Evolutionary conservation across 2,113 vertebrate species (phyloP).

Genomic region (Pelecanus crispus): DNA sequence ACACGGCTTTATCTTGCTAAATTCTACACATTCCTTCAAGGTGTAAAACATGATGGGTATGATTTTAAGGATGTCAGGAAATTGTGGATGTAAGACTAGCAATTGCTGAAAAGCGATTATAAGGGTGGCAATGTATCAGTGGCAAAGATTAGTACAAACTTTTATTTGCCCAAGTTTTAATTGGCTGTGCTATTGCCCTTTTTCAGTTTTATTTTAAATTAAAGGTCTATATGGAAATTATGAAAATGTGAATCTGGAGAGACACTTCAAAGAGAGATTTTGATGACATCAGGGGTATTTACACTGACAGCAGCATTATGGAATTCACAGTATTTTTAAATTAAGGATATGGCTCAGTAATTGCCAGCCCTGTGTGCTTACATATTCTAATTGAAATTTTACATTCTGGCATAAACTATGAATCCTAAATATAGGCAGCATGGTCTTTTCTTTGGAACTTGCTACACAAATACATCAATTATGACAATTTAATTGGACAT

Average conservation of each 20-base stretch:
- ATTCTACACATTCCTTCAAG: background rate
- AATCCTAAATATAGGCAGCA: background rate
- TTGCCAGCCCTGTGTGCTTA: conserved; percentile 2
- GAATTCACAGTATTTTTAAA: conserved; percentile 26
- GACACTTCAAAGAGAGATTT: background rate
- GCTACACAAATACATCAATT: conserved; percentile 14
- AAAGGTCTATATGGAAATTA: background rate
- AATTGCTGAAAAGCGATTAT: background rate
- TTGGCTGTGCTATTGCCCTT: background rate
- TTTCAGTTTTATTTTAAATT: background rate
- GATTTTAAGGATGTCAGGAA: background rate
- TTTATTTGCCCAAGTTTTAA: background rate
- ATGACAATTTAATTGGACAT: background rate
- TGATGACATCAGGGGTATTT: conserved; percentile 15
- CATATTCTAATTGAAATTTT: conserved; percentile 2
- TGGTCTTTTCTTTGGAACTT: conserved; percentile 17
- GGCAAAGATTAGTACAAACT: background rate
- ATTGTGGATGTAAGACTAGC: background rate
- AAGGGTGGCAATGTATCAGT: background rate
- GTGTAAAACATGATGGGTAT: background rate
- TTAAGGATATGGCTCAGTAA: conserved; percentile 25
- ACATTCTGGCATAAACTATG: background rate
- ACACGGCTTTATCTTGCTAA: background rate
- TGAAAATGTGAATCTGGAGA: background rate
- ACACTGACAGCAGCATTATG: background rate